phyloP scores from a whole-genome alignment of 2,888 invertebrate species.

The Silvanus unidentatus region DNA sequence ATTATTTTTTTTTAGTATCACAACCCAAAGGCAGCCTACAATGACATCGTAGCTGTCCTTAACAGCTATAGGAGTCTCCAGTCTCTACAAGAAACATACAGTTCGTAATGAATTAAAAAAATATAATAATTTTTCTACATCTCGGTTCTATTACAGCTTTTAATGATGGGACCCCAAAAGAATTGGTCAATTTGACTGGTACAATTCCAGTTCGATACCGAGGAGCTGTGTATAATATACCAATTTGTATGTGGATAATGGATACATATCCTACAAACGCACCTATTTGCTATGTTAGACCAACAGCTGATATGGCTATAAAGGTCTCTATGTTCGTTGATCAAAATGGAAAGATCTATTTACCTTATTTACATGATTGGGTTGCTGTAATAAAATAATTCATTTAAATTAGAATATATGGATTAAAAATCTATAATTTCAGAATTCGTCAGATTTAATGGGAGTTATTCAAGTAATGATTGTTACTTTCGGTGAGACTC shows the following conservation, averaged over 20 bases:
- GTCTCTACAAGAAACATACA: conserved; percentile 62
- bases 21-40: conserved; percentile 59
- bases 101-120: conserved; percentile 47
- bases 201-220: conserved; percentile 90
- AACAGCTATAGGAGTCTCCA: conserved; percentile 60
- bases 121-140: too few species aligned
- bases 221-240: conserved; percentile 89
- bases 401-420: conserved; percentile 4
- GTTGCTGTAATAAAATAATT: conserved; percentile 59
- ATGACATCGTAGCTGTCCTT: conserved; percentile 62
- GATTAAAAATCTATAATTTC: conserved; percentile 21
- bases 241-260: conserved; percentile 92
- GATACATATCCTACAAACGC: conserved; percentile 96
- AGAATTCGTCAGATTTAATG: conserved; percentile 77
- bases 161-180: conserved; percentile 77
- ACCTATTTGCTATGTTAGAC: conserved; percentile 91
- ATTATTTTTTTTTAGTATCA: conserved; percentile 55
- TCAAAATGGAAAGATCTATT: conserved; percentile 89
- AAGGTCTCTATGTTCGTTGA: conserved; percentile 93
- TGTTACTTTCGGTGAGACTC: conserved; percentile 88
- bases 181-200: conserved; percentile 78
- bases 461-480: conserved; percentile 88
- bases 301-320: conserved; percentile 92
- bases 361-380: conserved; percentile 97
- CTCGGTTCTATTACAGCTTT: conserved; percentile 59